Conservation (phyloP, 2,797 vertebrate genomes). For the Gymnocypris eckloni region DNA sequence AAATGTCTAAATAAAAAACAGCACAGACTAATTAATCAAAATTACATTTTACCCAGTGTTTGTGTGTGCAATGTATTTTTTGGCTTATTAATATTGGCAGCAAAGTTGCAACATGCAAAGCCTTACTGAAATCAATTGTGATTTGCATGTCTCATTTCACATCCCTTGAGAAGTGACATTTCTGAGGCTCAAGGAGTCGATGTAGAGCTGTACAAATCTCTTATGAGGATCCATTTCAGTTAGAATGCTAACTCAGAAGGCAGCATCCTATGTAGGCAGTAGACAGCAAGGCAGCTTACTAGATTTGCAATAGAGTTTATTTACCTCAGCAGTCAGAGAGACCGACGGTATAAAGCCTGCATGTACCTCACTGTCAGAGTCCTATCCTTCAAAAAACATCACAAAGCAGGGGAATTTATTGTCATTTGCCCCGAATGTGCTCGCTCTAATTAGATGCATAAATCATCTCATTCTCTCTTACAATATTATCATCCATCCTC, state of each 20-base stretch:
- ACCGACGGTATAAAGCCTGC: neutral
- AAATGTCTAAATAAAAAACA: too few relatives aligned
- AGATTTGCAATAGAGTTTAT: neutral
- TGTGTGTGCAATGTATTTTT: neutral
- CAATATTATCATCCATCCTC: conserved; percentile 66
- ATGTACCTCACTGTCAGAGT: conserved; percentile 4
- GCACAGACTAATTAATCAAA: too few relatives aligned
- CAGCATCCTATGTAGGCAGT: neutral
- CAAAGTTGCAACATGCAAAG: neutral
- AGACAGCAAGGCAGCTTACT: neutral
- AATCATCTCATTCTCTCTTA: conserved; percentile 69
- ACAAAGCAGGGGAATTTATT: conserved; percentile 70
- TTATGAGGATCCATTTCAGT: neutral
- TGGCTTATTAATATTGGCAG: neutral
- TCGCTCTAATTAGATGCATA: conserved; percentile 78
- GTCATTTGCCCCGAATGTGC: conserved; percentile 64
- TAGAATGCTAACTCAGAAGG: neutral
- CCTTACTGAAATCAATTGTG: neutral
- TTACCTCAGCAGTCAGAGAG: neutral
- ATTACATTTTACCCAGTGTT: too few relatives aligned
- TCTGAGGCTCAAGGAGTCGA: neutral
- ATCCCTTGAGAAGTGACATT: neutral
- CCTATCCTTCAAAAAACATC: conserved; percentile 67
- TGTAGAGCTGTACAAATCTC: neutral
- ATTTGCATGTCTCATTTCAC: neutral